phyloP scores from a whole-genome alignment of 2,113 vertebrate species.

The Dinomys branickii region DNA sequence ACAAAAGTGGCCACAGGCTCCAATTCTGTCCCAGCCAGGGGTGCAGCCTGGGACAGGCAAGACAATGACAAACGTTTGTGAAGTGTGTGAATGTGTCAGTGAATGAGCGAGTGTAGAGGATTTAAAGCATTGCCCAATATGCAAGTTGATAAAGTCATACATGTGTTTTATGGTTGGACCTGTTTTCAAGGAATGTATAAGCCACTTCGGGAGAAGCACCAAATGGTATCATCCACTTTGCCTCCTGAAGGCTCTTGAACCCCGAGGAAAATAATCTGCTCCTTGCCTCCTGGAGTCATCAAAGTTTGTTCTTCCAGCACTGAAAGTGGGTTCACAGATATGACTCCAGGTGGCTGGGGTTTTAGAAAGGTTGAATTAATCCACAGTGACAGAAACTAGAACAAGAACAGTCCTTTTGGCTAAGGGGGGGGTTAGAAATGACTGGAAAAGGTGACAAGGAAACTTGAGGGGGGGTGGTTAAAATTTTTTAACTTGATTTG shows the following conservation, averaged over 20 bases:
- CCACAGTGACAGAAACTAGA: neutral
- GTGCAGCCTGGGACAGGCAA: neutral
- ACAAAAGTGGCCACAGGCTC: neutral
- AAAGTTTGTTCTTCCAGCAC: neutral
- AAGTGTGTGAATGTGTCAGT: neutral
- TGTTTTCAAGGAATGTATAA: neutral
- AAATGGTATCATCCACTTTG: neutral
- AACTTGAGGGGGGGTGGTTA: neutral
- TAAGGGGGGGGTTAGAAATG: neutral
- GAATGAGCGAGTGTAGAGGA: neutral
- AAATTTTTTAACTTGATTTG: neutral
- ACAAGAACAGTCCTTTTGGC: neutral
- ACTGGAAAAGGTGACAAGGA: neutral
- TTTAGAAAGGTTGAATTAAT: neutral
- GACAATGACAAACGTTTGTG: neutral
- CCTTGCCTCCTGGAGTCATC: neutral
- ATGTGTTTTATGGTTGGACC: accelerated
- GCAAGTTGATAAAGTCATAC: neutral
- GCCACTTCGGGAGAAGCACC: neutral
- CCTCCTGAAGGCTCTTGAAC: accelerated
- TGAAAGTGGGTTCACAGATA: neutral
- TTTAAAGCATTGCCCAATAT: neutral
- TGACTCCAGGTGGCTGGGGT: neutral
- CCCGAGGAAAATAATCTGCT: neutral
- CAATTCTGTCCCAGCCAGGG: neutral